Evolutionary conservation across 2,797 vertebrate species (phyloP), one percentile per base, ranked within the genome.

Genomic region (Manis javanica): DNA sequence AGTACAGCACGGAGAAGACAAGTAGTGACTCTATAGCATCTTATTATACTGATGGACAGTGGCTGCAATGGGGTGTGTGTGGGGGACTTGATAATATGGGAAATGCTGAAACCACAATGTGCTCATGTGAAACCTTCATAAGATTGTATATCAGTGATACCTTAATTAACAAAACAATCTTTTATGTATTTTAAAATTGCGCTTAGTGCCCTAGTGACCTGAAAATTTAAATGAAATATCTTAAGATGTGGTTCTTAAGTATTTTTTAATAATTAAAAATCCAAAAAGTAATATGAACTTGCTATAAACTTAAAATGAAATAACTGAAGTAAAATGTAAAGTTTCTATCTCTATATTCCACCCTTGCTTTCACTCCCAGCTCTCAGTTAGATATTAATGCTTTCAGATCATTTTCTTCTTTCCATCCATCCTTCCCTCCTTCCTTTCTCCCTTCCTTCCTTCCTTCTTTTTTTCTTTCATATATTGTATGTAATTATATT

Each of bases 221-320:
- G 63, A 83, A 96, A 93, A 91, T 84, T 96, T 83, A 95, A 66
- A 86, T 86, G 63, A 84, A 84, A 90, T 93, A 57, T 86, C 68
- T 92, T 85, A 74, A 86, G 94, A 68, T 88, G 26, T 93, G 72
- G 74, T 96, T 92, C 31, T 79, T 68, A 83, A 90, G 83, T n/a
- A 83, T 81, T 93, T 75, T 89, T 15, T 13, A 69, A 94, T 53
- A 91, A 90, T 79, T 71, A 63, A 89, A 91, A 71, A 66, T 5
- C 37, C 68, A 82, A n/a, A 71, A 96, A 93, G 51, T 57, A 82
- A 66, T 87, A 51, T 95, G 75, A 93, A 19, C 34, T 91, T 83
- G 31, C 61, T 89, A 34, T 57, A 71, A 71, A 42, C 21, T 42
- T 78, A 66, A 90, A 72, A 64, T 53, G 51, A n/a, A 10, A 55